A percentile compares a stretch with the other conserved stretches of the same genome.
phyloP scores from a whole-genome alignment of 1,140 invertebrate species.

The Coptotermes formosanus region DNA sequence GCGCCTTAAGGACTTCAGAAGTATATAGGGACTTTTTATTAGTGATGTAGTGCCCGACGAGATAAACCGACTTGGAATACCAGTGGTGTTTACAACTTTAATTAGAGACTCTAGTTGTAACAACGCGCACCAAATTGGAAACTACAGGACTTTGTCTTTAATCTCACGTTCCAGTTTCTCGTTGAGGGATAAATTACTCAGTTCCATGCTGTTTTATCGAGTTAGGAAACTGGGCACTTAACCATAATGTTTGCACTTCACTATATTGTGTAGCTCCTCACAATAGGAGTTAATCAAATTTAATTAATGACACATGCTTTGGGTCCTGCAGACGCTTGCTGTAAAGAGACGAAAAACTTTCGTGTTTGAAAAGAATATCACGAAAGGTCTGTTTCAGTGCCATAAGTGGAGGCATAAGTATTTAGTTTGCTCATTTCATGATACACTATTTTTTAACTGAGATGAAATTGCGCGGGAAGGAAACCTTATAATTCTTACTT shows the following conservation, averaged over 20 bases:
- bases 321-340: neutral
- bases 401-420: too few species aligned
- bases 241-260: neutral
- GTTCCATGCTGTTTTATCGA: neutral
- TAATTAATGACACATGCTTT: neutral
- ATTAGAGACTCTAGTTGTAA: neutral
- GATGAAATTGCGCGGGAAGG: too few species aligned
- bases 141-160: neutral
- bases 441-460: too few species aligned
- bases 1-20: too few species aligned
- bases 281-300: neutral
- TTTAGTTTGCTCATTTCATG: too few species aligned
- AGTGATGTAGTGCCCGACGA: too few species aligned
- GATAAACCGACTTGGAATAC: neutral
- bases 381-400: too few species aligned
- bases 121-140: neutral
- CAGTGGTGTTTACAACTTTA: neutral
- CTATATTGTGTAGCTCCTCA: neutral
- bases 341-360: neutral
- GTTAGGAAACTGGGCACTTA: constrained; percentile 2
- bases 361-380: too few species aligned
- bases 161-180: neutral
- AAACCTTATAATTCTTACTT: too few species aligned
- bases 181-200: neutral
- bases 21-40: too few species aligned